These are phyloP conservation scores for Etheostoma spectabile DNA, from an alignment of 2,113 vertebrate genomes.

Conservation along the genomic window DNA sequence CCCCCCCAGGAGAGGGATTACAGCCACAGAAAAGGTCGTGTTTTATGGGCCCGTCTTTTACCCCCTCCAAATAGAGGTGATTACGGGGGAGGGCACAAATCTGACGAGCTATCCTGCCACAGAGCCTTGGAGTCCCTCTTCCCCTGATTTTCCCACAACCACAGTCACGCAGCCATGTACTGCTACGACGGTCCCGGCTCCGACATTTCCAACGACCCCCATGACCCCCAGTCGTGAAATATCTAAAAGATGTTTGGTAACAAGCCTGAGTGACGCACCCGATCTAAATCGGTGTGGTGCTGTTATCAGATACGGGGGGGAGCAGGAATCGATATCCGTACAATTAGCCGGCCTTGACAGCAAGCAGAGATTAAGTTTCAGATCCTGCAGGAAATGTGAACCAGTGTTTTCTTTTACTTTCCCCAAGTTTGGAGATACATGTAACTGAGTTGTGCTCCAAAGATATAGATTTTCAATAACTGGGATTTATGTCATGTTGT, in stretches of 20 bases:
- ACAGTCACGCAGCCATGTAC: not conserved
- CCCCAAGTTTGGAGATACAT: not conserved
- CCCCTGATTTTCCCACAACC: slow-evolving; percentile 8
- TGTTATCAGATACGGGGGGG: slow-evolving; percentile 35
- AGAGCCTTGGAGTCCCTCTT: slow-evolving; percentile 1
- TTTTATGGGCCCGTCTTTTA: slow-evolving; percentile 58
- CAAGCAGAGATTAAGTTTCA: slow-evolving; percentile 19
- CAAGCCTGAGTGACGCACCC: not conserved
- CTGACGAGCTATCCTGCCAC: slow-evolving; percentile 21
- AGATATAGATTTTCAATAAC: not conserved
- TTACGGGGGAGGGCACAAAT: slow-evolving; percentile 37
- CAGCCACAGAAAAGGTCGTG: slow-evolving; percentile 50
- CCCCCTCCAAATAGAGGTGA: slow-evolving; percentile 67
- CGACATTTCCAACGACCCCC: not conserved
- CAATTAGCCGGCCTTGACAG: slow-evolving; percentile 14
- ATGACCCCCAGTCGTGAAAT: not conserved
- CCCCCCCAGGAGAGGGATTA: slow-evolving; percentile 11
- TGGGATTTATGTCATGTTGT: not conserved
- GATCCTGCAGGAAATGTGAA: slow-evolving; percentile 27
- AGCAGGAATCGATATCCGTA: not conserved
- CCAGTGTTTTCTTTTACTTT: slow-evolving; percentile 12
- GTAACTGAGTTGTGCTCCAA: not conserved
- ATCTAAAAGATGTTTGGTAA: not conserved
- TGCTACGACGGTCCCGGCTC: not conserved
- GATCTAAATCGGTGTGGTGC: slow-evolving; percentile 10